Evolutionary conservation across 1,140 invertebrate genomes (phyloP).

Genomic region (Plutomurus gul): DNA sequence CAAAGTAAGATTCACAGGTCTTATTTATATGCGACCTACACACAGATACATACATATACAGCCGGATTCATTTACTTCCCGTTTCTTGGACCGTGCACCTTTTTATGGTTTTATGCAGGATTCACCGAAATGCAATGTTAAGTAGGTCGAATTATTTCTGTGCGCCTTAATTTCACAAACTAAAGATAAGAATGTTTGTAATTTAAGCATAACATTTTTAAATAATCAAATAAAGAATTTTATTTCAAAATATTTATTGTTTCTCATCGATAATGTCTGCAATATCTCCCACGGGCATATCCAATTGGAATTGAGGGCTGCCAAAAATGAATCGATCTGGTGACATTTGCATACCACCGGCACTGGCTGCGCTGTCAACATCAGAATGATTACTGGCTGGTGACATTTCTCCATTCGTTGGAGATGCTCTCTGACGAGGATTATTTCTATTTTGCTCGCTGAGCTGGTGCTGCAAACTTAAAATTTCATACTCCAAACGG

Average conservation of each 20-base stretch:
- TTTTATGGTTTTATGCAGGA: too few species aligned
- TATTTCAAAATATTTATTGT: background rate
- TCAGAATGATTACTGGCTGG: constrained; percentile 44
- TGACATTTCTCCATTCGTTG: constrained; percentile 10
- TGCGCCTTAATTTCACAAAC: too few species aligned
- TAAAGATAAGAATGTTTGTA: too few species aligned
- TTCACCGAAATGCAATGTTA: too few species aligned
- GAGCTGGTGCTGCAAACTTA: constrained; percentile 66
- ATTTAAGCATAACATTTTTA: background rate
- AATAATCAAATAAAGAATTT: background rate
- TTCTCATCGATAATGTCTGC: background rate
- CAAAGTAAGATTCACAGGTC: too few species aligned
- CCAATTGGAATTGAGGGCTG: constrained; percentile 46
- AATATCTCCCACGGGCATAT: background rate
- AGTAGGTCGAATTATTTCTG: too few species aligned
- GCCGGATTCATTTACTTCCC: too few species aligned
- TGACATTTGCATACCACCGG: constrained; percentile 46
- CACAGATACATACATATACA: too few species aligned
- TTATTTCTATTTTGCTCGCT: constrained; percentile 18
- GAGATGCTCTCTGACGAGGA: background rate
- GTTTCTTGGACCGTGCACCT: too few species aligned
- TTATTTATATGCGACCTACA: too few species aligned
- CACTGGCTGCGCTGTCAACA: constrained; percentile 52
- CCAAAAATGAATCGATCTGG: constrained; percentile 44
- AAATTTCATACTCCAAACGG: constrained; percentile 68